Conservation (phyloP, 2,888 invertebrate species). For the Dichetophora obliterata region DNA sequence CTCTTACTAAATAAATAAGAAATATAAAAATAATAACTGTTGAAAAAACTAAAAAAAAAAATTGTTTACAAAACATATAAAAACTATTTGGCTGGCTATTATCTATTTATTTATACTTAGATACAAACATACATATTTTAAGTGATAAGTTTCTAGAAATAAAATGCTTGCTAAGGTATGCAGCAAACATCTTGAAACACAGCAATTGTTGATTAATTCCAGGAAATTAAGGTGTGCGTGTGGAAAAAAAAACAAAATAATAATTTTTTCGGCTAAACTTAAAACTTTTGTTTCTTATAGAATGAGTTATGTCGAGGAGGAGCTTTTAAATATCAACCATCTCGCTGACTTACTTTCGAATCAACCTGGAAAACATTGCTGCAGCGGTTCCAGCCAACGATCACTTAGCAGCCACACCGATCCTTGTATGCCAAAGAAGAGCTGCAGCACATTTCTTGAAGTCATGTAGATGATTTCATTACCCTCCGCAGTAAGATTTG, state of each 20-base stretch:
- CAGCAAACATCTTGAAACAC: neutral
- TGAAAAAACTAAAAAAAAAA: conserved; percentile 7
- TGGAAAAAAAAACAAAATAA: no score
- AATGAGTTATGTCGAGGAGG: neutral
- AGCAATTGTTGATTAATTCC: no score
- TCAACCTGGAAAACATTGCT: conserved; percentile 59
- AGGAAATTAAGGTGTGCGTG: no score
- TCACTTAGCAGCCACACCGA: conserved; percentile 65
- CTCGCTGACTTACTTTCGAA: neutral
- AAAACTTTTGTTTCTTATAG: neutral
- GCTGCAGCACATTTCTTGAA: conserved; percentile 64
- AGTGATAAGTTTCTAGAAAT: conserved; percentile 20
- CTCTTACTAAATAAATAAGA: neutral
- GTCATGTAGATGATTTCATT: conserved; percentile 66
- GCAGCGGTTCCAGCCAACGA: conserved; percentile 59
- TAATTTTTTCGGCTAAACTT: no score
- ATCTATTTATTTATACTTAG: neutral
- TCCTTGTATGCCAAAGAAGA: conserved; percentile 61
- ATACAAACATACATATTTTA: neutral
- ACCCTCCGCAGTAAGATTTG: conserved; percentile 61
- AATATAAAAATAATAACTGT: neutral
- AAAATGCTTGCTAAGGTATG: conserved; percentile 10
- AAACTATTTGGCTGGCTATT: neutral
- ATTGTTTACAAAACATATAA: conserved; percentile 14
- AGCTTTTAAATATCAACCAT: neutral